Percentiles rank a stretch among this genome's conserved stretches.
These are phyloP conservation scores for Zaprionus lineosus DNA, from an alignment of 2,888 invertebrate genomes.

Conservation along the genomic window DNA sequence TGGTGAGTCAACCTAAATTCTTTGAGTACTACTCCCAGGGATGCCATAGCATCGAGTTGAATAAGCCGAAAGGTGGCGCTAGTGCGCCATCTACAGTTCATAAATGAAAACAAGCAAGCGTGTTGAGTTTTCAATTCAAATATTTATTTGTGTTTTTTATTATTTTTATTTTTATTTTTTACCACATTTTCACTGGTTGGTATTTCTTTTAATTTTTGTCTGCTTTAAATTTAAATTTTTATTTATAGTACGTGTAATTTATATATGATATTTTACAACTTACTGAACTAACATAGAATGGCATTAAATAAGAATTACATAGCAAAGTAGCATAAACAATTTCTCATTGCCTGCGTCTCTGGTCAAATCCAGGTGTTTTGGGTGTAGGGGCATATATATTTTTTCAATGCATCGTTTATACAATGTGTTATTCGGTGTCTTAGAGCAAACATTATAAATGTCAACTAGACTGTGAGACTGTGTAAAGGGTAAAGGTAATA, in stretches of 20 bases:
- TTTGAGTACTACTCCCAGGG: too few species aligned
- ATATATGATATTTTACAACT: conserved; percentile 82
- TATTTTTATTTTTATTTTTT: conserved; percentile 59
- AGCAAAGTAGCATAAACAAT: conserved; percentile 63
- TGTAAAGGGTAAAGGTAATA: too few species aligned
- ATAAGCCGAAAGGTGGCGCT: conserved; percentile 27
- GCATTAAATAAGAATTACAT: conserved; percentile 78
- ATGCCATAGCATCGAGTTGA: neutral
- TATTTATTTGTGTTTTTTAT: conserved; percentile 63
- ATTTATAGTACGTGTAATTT: conserved; percentile 75
- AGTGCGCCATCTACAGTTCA: conserved; percentile 18
- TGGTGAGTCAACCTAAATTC: too few species aligned
- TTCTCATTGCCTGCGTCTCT: too few species aligned
- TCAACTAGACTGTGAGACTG: conserved; percentile 31
- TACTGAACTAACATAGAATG: conserved; percentile 77
- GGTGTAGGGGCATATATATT: neutral
- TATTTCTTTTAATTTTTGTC: conserved; percentile 34
- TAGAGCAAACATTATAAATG: conserved; percentile 41
- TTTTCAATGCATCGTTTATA: conserved; percentile 38
- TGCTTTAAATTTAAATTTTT: too few species aligned
- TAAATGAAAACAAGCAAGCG: neutral
- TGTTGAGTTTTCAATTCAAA: conserved; percentile 47
- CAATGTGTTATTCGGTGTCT: conserved; percentile 21
- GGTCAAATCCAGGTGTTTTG: too few species aligned
- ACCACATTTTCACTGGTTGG: conserved; percentile 70